These are phyloP conservation scores for Nudaria mundana DNA, from an alignment of 2,888 invertebrate genomes.

Conservation along the genomic window DNA sequence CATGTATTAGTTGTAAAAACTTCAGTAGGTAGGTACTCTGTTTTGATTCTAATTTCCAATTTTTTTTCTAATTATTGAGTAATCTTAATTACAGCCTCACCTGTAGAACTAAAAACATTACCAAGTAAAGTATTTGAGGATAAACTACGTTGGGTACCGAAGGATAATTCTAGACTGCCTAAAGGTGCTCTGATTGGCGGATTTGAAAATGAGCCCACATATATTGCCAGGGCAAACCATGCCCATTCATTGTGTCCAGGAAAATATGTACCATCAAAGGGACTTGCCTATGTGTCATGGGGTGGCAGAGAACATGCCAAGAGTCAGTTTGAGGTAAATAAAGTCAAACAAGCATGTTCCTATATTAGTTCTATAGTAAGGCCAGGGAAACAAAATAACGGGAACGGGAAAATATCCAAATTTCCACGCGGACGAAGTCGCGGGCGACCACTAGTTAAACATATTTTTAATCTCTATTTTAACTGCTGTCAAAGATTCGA, in stretches of 20 bases:
- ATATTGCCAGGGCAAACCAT: slow-evolving; percentile 84
- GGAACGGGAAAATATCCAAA: no score
- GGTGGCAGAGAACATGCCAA: slow-evolving; percentile 87
- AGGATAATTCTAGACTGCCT: slow-evolving; percentile 81
- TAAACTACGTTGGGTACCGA: slow-evolving; percentile 81
- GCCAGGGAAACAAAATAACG: no score
- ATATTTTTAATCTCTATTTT: no score
- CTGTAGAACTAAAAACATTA: slow-evolving; percentile 14
- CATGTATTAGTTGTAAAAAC: no score
- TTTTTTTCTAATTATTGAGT: no score
- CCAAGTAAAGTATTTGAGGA: slow-evolving; percentile 35
- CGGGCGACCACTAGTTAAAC: no score
- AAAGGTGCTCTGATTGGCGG: slow-evolving; percentile 85
- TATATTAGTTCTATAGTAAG: no score
- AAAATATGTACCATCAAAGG: slow-evolving; percentile 85
- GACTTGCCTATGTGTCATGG: slow-evolving; percentile 86
- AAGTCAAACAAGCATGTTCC: no score
- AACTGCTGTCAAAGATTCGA: no score
- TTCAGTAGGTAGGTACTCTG: no score
- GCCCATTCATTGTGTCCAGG: slow-evolving; percentile 88
- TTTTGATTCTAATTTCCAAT: no score
- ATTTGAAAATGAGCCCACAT: slow-evolving; percentile 82
- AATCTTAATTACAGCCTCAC: slow-evolving; percentile 18
- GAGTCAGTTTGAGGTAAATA: slow-evolving; percentile 84
- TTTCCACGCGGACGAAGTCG: no score